Evolutionary conservation across 2,113 vertebrate species (phyloP), one percentile per base, ranked within the genome.

Genomic region (Coturnix japonica): DNA sequence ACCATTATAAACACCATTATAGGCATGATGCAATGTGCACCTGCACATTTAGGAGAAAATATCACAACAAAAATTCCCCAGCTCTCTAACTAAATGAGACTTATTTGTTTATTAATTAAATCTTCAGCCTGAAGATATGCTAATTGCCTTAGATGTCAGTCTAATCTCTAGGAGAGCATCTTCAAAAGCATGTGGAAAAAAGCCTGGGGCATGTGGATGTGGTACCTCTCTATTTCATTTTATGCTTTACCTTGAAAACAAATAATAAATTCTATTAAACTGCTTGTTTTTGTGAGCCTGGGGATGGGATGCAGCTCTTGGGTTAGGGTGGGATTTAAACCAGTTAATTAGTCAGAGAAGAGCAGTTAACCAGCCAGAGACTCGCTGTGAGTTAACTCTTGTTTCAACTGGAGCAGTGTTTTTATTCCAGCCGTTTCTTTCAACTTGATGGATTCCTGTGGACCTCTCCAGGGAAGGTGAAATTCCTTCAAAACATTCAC

Each of bases 31-130:
- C n/a, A 43, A n/a, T 26, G 37, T 70, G 7, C 33, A 17, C 1
- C 2, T 46, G 7, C 67, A 88, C 22, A 23, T 3, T 53, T 70
- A 70, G n/a, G 37, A 86, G 54, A 82, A 92, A 87, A 66, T 46
- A 85, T 11, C 37, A 69, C 21, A 57, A 76, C 6, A 65, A 47
- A 73, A 73, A 28, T 81, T 90, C 15, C 33, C 23, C 6, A 16
- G 73, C 66, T 53, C 75, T 67, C 49, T 72, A 47, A 26, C 39
- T 57, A 75, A 86, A 69, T 30, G 56, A 77, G 49, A 28, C 31
- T 71, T 76, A 61, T 93, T 84, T 91, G 22, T 87, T 86, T 89
- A 43, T 74, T 95, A 91, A 88, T 90, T 88, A 93, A 76, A 63
- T 92, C 56, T 74, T 11, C 54, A 82, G 39, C 26, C 41, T 83